A percentile compares a stretch with the other conserved stretches of the same genome.
phyloP scores from a whole-genome alignment of 2,113 vertebrate species.

The Cavia aperea region DNA sequence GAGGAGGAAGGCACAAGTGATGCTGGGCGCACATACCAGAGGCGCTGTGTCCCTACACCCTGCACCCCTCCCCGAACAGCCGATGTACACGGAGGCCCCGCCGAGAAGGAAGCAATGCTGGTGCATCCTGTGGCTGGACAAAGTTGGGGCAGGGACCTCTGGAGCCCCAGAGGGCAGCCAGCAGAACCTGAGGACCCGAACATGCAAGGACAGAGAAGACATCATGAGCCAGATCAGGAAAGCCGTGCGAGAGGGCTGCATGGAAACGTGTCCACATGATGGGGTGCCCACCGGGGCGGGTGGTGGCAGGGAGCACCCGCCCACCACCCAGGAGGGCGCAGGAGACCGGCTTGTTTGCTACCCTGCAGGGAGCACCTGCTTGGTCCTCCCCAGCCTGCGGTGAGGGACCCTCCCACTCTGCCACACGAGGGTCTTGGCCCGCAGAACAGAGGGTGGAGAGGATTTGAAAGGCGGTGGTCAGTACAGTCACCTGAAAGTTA shows the following conservation, averaged over 20 bases:
- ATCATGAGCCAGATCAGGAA: too few relatives aligned
- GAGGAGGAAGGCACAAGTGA: too few relatives aligned
- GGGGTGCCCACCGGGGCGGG: too few relatives aligned
- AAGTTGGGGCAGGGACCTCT: not conserved
- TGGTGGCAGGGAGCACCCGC: too few relatives aligned
- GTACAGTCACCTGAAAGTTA: not conserved
- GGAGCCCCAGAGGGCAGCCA: not conserved
- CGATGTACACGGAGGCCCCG: too few relatives aligned
- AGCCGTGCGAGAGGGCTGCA: too few relatives aligned
- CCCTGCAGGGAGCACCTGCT: not conserved
- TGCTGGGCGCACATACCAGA: not conserved
- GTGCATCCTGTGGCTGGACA: not conserved
- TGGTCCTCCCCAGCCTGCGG: not conserved
- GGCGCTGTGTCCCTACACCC: not conserved
- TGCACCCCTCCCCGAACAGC: fast-evolving
- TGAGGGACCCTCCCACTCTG: not conserved
- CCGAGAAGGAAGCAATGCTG: not conserved
- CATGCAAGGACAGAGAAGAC: too few relatives aligned
- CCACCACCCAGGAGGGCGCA: too few relatives aligned
- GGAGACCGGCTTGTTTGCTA: too few relatives aligned
- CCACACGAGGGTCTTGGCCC: too few relatives aligned
- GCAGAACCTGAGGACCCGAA: not conserved
- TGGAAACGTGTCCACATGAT: too few relatives aligned
- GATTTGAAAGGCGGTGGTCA: not conserved
- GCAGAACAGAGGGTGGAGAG: too few relatives aligned